A percentile compares a stretch with the other conserved stretches of the same genome.
Conservation (phyloP, 2,797 vertebrate genomes). For the Rhincodon typus region DNA sequence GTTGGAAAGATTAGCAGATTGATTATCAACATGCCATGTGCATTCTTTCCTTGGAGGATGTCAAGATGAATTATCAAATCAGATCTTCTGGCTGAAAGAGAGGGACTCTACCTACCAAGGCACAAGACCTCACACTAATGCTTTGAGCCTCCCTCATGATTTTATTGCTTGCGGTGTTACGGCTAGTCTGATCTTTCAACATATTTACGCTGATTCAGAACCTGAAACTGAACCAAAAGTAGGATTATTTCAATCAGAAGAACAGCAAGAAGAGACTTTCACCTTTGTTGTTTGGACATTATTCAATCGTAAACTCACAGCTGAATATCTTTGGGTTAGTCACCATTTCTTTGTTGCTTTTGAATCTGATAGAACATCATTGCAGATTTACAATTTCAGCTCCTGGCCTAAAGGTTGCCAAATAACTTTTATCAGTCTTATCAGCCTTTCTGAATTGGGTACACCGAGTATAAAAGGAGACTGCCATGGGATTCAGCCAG, state of each 20-base stretch:
- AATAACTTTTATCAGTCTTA: background rate
- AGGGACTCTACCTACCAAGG: background rate
- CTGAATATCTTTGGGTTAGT: background rate
- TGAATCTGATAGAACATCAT: background rate
- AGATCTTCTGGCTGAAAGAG: background rate
- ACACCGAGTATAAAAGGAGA: background rate
- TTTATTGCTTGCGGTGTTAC: background rate
- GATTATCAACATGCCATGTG: background rate
- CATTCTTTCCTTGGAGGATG: background rate
- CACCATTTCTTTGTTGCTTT: background rate
- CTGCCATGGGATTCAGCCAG: background rate
- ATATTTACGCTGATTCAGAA: background rate
- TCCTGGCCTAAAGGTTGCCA: background rate
- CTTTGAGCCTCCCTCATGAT: background rate
- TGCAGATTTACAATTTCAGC: background rate
- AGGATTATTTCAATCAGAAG: background rate
- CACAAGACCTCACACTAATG: background rate
- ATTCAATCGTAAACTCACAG: background rate
- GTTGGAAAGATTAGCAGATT: background rate
- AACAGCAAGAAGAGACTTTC: background rate
- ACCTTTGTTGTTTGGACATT: background rate
- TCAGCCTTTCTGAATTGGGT: background rate
- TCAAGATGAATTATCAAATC: too few species aligned
- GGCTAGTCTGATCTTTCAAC: background rate
- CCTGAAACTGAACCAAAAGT: background rate